phyloP scores from a whole-genome alignment of 2,797 vertebrate species.

The Salmo trutta region DNA sequence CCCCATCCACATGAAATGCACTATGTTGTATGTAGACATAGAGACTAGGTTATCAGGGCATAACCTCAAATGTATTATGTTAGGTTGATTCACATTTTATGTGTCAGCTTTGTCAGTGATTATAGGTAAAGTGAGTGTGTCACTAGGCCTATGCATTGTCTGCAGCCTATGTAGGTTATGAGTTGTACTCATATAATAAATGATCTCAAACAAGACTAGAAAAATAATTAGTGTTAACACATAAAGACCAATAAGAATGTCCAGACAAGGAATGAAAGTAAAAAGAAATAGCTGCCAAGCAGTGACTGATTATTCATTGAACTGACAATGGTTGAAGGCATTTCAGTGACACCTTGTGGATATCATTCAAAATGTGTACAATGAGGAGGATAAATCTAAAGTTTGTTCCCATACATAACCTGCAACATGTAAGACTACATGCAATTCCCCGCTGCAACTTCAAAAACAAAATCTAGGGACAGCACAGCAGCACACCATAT shows the following conservation, averaged over 20 bases:
- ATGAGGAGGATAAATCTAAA: too few species aligned
- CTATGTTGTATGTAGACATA: not conserved
- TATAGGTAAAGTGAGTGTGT: not conserved
- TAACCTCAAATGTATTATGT: not conserved
- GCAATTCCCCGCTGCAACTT: too few species aligned
- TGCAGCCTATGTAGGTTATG: not conserved
- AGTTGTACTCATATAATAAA: not conserved
- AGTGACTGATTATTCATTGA: too few species aligned
- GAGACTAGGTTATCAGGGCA: not conserved
- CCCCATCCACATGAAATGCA: not conserved
- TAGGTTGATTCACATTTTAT: not conserved
- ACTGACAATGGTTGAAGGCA: too few species aligned
- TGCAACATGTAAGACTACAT: too few species aligned
- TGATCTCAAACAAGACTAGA: not conserved
- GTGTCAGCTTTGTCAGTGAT: not conserved
- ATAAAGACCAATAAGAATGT: not conserved
- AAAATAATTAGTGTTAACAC: not conserved
- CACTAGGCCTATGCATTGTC: not conserved
- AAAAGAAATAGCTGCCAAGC: too few species aligned
- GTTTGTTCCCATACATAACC: too few species aligned
- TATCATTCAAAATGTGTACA: too few species aligned
- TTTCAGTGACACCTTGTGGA: too few species aligned
- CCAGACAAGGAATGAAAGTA: not conserved
- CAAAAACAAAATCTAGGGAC: too few species aligned
- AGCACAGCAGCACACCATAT: too few species aligned